Base-by-base conservation (phyloP, 2,888 invertebrate genomes). In the Drosophila merina region DNA sequence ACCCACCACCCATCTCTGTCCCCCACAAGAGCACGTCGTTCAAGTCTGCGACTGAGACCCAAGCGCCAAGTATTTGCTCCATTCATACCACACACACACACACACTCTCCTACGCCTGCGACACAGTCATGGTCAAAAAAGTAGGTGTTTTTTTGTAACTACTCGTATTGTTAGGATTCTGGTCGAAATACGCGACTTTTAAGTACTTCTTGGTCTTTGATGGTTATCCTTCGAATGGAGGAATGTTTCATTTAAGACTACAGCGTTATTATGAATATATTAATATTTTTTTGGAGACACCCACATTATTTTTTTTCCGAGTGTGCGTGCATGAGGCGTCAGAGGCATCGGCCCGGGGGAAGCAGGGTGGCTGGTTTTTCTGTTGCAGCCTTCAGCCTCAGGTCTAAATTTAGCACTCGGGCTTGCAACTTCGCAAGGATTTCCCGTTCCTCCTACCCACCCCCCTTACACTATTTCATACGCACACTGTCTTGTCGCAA, bases 381-480 rank as follows among this genome's bases (percentile, higher is more conserved):
- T 86, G 85, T 55, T 86, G 81, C 81, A 81, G 81, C 81, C 87
- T 81, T 81, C 60, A 62, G 74, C 76, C 87, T 85, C 79, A 87
- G 85, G 82, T 82, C 82, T 82, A 82, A 85, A 82, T 82, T 87
- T 82, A 82, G 82, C 82, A 85, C 87, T 86, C 71, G 33, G 68
- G 78, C 80, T 81, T 82, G 82, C 82, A 82, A 82, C 87, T 82
- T 79, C 79, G 66, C 83, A 82, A 78, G 79, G 79, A 83, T 81
- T 76, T 76, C 68, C 69, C 69, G 62, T 79, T 62, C 40, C 31
- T 57, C 57, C 75, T 52, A 48, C 26, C 48, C 31, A 31, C 56
- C 45, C 50, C 49, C 40, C 51, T 10, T 66, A 33, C 36, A 33
- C 36, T 28, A n/a, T 14, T 33, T 42, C 49, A 25, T 6, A 56